Percentiles rank a stretch among this genome's conserved stretches.
Evolutionary conservation across 2,797 vertebrate species (phyloP).

Genomic region (Oceanodroma leucorhoa): DNA sequence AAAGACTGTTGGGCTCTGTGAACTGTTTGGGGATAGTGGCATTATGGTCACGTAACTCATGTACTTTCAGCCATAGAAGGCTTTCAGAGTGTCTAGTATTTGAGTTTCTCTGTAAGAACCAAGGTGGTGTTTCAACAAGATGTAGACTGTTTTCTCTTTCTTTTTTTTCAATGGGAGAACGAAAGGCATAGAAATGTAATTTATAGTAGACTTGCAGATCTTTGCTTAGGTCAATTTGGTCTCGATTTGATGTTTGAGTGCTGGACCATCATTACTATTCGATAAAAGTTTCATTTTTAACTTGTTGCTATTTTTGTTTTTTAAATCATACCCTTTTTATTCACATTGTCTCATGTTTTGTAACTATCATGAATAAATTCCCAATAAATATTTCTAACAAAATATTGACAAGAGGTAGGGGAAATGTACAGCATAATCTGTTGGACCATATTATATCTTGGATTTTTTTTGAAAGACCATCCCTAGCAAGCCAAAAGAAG

Average conservation of each 20-base stretch:
- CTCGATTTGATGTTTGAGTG: background rate
- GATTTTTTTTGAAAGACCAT: background rate
- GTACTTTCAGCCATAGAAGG: background rate
- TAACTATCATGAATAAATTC: background rate
- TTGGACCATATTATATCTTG: background rate
- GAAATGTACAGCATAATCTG: background rate
- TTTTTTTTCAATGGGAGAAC: background rate
- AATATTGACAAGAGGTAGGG: background rate
- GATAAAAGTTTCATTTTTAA: background rate
- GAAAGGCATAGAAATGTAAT: background rate
- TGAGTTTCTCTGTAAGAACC: background rate
- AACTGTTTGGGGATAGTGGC: background rate
- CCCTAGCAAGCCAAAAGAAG: background rate
- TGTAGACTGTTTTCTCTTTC: background rate
- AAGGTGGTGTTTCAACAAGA: background rate
- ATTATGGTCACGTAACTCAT: fast-evolving
- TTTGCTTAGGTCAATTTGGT: background rate
- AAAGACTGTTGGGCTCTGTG: background rate
- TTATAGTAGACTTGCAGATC: background rate
- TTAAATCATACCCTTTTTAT: background rate
- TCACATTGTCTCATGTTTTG: background rate
- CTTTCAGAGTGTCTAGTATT: background rate
- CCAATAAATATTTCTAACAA: background rate
- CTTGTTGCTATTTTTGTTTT: background rate
- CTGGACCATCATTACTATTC: background rate